phyloP scores from a whole-genome alignment of 2,797 vertebrate genomes.

The Macroramphosus scolopax region DNA sequence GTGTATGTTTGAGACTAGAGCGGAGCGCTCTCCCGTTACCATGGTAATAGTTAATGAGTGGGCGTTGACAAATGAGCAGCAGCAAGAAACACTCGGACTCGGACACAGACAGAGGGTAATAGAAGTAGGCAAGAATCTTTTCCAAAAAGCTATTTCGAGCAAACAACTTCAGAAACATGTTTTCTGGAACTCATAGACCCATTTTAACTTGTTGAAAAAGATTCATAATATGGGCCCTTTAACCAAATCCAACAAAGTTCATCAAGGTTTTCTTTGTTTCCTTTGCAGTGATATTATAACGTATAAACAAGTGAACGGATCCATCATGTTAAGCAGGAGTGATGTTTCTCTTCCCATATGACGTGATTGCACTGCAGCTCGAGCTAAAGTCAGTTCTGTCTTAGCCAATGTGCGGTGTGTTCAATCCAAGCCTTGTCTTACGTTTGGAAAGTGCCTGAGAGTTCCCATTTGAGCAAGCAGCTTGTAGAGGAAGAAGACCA shows the following conservation, averaged over 20 bases:
- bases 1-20: too few species aligned
- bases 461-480: slow-evolving; percentile 59
- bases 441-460: slow-evolving; percentile 94
- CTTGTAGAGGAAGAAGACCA: slow-evolving; percentile 41
- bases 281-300: not conserved
- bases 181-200: too few species aligned
- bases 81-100: too few species aligned
- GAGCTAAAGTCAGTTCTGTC: slow-evolving; percentile 46
- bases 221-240: too few species aligned
- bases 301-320: not conserved
- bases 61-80: too few species aligned
- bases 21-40: too few species aligned
- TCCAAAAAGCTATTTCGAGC: too few species aligned
- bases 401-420: slow-evolving; percentile 53
- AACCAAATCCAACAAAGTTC: slow-evolving; percentile 23
- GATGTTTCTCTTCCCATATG: slow-evolving; percentile 53
- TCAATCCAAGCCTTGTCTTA: slow-evolving; percentile 64
- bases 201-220: too few species aligned
- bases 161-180: too few species aligned
- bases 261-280: slow-evolving; percentile 3
- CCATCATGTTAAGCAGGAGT: slow-evolving; percentile 2
- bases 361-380: slow-evolving; percentile 63
- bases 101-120: too few species aligned
- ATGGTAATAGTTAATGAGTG: too few species aligned
- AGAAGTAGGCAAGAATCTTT: too few species aligned